A percentile compares a stretch with the other conserved stretches of the same genome.
Conservation (phyloP, 2,888 invertebrate genomes). For the Pheosia gnoma region DNA sequence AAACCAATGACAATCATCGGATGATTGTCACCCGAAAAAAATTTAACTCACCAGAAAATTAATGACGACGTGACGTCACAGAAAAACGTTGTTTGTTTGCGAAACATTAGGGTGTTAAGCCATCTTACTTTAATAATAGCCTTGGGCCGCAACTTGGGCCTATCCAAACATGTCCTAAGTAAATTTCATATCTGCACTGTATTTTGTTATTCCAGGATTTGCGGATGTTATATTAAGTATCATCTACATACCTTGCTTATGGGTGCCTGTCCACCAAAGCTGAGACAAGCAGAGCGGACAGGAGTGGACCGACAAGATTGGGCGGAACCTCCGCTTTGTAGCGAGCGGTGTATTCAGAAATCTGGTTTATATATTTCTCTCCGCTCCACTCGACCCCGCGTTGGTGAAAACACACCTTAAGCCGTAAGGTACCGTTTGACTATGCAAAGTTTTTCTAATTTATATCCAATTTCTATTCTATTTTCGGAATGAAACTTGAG, state of each 20-base stretch:
- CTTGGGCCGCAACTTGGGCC: slow-evolving; percentile 18
- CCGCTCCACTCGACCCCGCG: no score
- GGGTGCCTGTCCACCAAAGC: no score
- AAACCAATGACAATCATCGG: no score
- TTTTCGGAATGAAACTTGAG: background rate
- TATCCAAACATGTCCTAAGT: slow-evolving; percentile 51
- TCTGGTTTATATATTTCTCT: no score
- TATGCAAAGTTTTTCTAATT: no score
- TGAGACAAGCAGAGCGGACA: no score
- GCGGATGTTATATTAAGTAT: slow-evolving; percentile 21
- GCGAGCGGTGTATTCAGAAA: no score
- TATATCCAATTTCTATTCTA: background rate
- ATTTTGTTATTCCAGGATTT: slow-evolving; percentile 51
- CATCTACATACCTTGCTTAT: slow-evolving; percentile 5
- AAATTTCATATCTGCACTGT: slow-evolving; percentile 50
- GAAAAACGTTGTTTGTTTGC: slow-evolving; percentile 9
- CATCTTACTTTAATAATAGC: slow-evolving; percentile 35
- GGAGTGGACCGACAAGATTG: no score
- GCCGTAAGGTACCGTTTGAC: background rate
- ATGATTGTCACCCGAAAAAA: no score
- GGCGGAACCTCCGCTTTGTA: no score
- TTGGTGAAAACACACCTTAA: background rate
- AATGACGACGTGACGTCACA: background rate
- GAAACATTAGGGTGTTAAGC: slow-evolving; percentile 23
- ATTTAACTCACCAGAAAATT: background rate